Evolutionary conservation across 2,797 vertebrate species (phyloP).

Genomic region (Takifugu rubripes): DNA sequence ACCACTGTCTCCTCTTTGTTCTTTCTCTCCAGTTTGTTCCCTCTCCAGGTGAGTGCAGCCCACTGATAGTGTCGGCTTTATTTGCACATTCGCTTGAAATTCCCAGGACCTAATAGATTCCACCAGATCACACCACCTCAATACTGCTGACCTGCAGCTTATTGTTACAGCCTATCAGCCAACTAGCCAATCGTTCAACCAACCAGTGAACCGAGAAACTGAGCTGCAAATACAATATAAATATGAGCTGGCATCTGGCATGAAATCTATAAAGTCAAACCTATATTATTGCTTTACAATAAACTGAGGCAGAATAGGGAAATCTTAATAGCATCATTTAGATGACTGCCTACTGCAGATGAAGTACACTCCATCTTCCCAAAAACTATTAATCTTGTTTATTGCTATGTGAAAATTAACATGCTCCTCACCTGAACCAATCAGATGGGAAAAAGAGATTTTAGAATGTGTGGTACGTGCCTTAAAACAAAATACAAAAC

Average conservation of each 20-base stretch:
- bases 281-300: conserved; percentile 45
- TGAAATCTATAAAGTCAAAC: conserved; percentile 21
- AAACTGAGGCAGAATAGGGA: conserved; percentile 19
- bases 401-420: conserved; percentile 22
- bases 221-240: conserved; percentile 32
- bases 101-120: conserved; percentile 69
- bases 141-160: conserved; percentile 64
- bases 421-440: conserved; percentile 1
- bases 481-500: not conserved
- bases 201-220: conserved; percentile 19
- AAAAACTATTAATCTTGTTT: conserved; percentile 15
- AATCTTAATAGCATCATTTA: conserved; percentile 25
- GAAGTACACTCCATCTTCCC: conserved; percentile 16
- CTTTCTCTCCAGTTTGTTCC: conserved; percentile 16
- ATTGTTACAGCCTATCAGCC: conserved; percentile 40
- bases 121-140: conserved; percentile 53
- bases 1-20: conserved; percentile 34
- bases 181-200: conserved; percentile 45
- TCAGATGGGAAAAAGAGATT: conserved; percentile 1
- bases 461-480: conserved; percentile 1
- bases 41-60: conserved; percentile 65
- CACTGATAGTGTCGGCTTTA: conserved; percentile 65
- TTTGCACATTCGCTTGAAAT: conserved; percentile 67
- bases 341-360: conserved; percentile 18
- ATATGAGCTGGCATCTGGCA: conserved; percentile 26